Evolutionary conservation across 2,888 invertebrate genomes (phyloP), one percentile per base, ranked within the genome.

Genomic region (Carcina quercana): DNA sequence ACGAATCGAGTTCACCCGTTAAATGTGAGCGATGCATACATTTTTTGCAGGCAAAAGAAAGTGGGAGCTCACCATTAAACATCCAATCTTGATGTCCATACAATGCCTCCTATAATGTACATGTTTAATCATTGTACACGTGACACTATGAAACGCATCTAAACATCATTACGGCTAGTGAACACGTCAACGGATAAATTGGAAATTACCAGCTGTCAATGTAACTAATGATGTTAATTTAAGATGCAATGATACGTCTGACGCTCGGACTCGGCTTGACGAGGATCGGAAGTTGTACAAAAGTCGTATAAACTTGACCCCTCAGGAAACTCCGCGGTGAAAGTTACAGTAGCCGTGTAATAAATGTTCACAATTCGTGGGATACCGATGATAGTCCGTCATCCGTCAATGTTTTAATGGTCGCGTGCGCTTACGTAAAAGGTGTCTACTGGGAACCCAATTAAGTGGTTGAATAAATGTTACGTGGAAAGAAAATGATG

Each of bases 321-420:
- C 8, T 20, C n/a, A 8, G 20, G n/a, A n/a, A n/a, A n/a, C n/a
- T n/a, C n/a, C n/a, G n/a, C 55, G 70, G 80, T 71, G 80, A 82
- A 80, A 82, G 80, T 75, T 47, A 66, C 74, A 54, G 76, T 70
- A 76, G 79, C 68, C 34, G 40, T 38, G 45, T 59, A 55, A 61
- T 56, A 37, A 53, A 51, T 49, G 47, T 45, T 52, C 26, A 19
- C 21, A 8, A 34, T 10, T 30, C 37, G 40, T 37, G 28, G 32
- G 35, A 38, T 17, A 28, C n/a, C 26, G 19, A n/a, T 13, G 17
- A 15, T 32, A 30, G 34, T 38, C 31, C 5, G 7, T 34, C 43
- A 45, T 42, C 41, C 36, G 43, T 29, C 32, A 22, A 19, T 8
- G 8, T n/a, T 8, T 19, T 19, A 19, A 5, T 19, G 19, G 19